Conservation (phyloP, 2,888 invertebrate species). For the Xanthia icteritia region DNA sequence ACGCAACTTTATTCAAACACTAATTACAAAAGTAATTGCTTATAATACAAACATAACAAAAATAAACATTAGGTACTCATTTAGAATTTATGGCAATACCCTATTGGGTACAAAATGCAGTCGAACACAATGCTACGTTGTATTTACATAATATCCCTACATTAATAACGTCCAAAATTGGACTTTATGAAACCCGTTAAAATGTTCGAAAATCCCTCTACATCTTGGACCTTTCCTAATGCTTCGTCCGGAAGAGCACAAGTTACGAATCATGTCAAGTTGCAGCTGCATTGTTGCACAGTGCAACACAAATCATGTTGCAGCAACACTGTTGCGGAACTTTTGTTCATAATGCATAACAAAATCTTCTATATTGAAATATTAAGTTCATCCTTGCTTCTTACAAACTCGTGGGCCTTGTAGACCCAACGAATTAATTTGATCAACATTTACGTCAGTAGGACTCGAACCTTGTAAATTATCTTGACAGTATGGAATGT, state of each 20-base stretch:
- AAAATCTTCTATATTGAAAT: background rate
- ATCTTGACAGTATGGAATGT: slow-evolving; percentile 1
- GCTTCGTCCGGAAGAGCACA: background rate
- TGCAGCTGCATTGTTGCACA: background rate
- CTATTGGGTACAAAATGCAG: slow-evolving; percentile 1
- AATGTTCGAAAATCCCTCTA: background rate
- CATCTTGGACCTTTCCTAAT: background rate
- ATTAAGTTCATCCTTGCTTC: background rate
- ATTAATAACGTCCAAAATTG: background rate
- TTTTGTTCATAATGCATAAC: no score
- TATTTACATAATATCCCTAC: background rate
- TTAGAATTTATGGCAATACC: slow-evolving; percentile 17
- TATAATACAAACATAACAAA: slow-evolving; percentile 31
- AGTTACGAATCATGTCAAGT: background rate
- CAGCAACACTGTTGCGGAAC: background rate
- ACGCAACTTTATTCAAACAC: slow-evolving; percentile 12
- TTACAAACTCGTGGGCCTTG: background rate
- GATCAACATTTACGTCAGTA: background rate
- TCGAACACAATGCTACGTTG: background rate
- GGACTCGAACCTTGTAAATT: slow-evolving; percentile 3
- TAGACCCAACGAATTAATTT: background rate
- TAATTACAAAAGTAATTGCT: slow-evolving; percentile 4
- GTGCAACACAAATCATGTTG: background rate
- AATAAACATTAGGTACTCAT: slow-evolving; percentile 13
- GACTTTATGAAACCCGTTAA: background rate